These are phyloP conservation scores for Boloria euphrosyne DNA, from an alignment of 2,888 invertebrate species.

Conservation along the genomic window DNA sequence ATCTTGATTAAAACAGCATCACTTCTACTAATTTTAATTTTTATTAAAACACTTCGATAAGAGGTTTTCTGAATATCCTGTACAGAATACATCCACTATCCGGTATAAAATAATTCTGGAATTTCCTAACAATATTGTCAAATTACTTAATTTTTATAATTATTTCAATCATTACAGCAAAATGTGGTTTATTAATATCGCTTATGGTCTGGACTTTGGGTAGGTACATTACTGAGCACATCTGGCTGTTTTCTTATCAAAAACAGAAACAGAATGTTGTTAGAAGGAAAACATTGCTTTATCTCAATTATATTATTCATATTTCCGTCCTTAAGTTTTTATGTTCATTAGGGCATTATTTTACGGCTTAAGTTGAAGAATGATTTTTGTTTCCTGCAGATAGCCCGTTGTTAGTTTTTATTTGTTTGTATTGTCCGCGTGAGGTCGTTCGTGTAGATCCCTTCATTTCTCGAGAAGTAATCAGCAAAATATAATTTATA, in stretches of 20 bases:
- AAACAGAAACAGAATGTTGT: conserved; percentile 64
- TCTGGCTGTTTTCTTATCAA: conserved; percentile 73
- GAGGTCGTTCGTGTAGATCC: conserved; percentile 22
- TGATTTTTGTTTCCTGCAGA: conserved; percentile 49
- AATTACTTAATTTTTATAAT: background rate
- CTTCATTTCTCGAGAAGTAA: conserved; percentile 11
- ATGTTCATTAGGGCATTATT: conserved; percentile 51
- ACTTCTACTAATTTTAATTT: no score
- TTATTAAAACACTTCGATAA: no score
- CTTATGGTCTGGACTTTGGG: conserved; percentile 44
- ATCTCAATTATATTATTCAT: conserved; percentile 62
- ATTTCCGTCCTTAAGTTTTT: conserved; percentile 69
- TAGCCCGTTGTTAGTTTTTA: conserved; percentile 37
- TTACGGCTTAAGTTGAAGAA: conserved; percentile 48
- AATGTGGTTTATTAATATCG: conserved; percentile 21
- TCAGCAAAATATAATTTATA: background rate
- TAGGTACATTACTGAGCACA: conserved; percentile 52
- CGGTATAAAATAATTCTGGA: background rate
- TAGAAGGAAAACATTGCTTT: conserved; percentile 71
- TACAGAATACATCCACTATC: background rate
- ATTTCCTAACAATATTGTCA: background rate
- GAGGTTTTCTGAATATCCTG: no score
- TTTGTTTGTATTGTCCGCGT: conserved; percentile 26
- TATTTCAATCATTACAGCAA: background rate
- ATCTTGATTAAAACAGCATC: no score